These are phyloP conservation scores for Enteromius paludinosus DNA, from an alignment of 2,797 vertebrate species.

Conservation along the genomic window DNA sequence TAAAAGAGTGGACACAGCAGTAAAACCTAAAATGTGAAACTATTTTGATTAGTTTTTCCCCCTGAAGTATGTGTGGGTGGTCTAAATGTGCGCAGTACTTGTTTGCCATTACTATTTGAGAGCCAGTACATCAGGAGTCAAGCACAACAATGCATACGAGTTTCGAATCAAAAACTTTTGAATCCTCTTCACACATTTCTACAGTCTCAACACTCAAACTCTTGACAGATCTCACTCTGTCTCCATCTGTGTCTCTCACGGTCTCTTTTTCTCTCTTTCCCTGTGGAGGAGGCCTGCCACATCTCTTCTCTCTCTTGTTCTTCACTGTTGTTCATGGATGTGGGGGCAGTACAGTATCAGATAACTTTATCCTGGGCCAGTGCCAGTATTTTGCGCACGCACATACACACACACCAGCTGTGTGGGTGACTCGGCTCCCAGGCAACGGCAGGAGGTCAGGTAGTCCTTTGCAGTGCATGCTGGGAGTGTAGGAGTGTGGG, in stretches of 20 bases:
- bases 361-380: conserved; percentile 60
- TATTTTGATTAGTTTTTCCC: conserved; percentile 24
- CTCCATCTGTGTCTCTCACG: conserved; percentile 48
- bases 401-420: conserved; percentile 59
- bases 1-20: conserved; percentile 9
- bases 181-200: conserved; percentile 46
- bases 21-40: not conserved
- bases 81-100: conserved; percentile 27
- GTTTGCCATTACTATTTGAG: conserved; percentile 41
- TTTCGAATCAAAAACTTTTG: conserved; percentile 32
- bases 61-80: conserved; percentile 40
- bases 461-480: conserved; percentile 62
- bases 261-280: conserved; percentile 42
- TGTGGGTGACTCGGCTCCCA: conserved; percentile 64
- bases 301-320: conserved; percentile 46
- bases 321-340: conserved; percentile 58
- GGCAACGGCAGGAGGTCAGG: conserved; percentile 66
- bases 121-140: conserved; percentile 27
- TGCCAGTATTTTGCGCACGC: conserved; percentile 57
- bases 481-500: conserved; percentile 64
- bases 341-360: conserved; percentile 61
- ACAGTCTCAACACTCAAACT: conserved; percentile 36
- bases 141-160: conserved; percentile 22
- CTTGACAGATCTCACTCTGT: conserved; percentile 39
- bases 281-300: conserved; percentile 41